Evolutionary conservation across 2,888 invertebrate species (phyloP), one percentile per base, ranked within the genome.

Genomic region (Opisthograptis luteolata): DNA sequence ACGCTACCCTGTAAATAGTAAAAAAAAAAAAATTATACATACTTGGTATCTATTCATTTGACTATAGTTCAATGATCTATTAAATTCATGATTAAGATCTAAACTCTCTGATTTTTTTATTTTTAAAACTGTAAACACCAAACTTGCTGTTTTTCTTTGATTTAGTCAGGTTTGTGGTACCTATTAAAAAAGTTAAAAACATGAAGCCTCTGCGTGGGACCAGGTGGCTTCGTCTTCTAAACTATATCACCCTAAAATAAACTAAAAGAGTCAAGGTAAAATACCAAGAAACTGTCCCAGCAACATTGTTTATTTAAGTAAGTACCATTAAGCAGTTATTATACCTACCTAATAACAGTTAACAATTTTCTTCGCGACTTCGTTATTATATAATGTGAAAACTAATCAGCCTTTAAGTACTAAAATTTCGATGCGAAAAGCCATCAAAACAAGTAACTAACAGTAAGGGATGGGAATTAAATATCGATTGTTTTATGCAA

Each of bases 371-470:
- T 49, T 46, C 42, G 37, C 17, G 13, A 52, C 52, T 61, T 57
- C 22, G 39, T 55, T 58, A 55, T 40, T 58, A 60, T 56, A 58
- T 62, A 62, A 53, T 61, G 17, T 34, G 40, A 28, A 31, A 44
- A 44, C 39, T 69, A 65, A 65, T 62, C 58, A 63, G 49, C 39
- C 45, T 43, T 41, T 8, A 39, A 44, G 44, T 42, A 57, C 55
- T 62, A 60, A 67, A 66, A 61, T 62, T 60, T 49, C 56, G 36
- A 54, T 58, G 56, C 44, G 44, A 52, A 35, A 39, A 51, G 57
- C 64, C 41, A 67, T 67, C 64, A 67, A 65, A 64, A 58, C 69
- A 62, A 60, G 63, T 45, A 57, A 37, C 53, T 15, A 1, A 5
- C 17, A 1, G 25, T 10, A 13, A 44, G 43, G 34, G n/a, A 35